Conservation (phyloP, 2,888 invertebrate species). For the Hypselothyrea guttata region DNA sequence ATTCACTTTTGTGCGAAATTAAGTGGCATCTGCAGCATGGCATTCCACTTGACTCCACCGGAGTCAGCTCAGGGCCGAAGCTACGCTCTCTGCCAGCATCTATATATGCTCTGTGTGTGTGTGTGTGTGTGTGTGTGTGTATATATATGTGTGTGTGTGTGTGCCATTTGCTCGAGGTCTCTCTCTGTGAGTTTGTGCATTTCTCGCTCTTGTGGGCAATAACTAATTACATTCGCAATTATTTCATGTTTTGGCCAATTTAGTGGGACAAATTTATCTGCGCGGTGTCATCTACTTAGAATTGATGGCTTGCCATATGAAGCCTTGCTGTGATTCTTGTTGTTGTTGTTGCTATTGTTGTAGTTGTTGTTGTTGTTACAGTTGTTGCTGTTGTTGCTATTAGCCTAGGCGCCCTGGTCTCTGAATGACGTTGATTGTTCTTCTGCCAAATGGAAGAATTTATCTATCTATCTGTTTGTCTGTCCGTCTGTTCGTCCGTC, state of each 20-base stretch:
- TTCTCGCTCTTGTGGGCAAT: slow-evolving; percentile 79
- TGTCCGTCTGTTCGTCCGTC: slow-evolving; percentile 48
- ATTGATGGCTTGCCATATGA: slow-evolving; percentile 79
- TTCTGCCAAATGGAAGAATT: slow-evolving; percentile 57
- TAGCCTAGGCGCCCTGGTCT: slow-evolving; percentile 46
- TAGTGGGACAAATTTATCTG: slow-evolving; percentile 83
- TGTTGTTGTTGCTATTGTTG: slow-evolving; percentile 8
- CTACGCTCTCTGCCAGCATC: slow-evolving; percentile 17
- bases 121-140: slow-evolving; percentile 18
- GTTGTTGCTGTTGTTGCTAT: slow-evolving; percentile 42
- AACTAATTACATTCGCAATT: slow-evolving; percentile 83
- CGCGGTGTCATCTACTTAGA: slow-evolving; percentile 83
- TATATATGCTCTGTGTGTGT: slow-evolving; percentile 12
- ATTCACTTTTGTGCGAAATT: slow-evolving; percentile 81
- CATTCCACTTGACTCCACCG: slow-evolving; percentile 74
- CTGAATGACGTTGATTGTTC: slow-evolving; percentile 75
- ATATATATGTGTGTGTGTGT: slow-evolving; percentile 24
- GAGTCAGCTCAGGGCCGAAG: slow-evolving; percentile 21
- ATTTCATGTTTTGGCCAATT: slow-evolving; percentile 83
- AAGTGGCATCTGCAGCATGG: slow-evolving; percentile 78
- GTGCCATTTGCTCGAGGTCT: slow-evolving; percentile 11
- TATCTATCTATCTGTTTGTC: slow-evolving; percentile 51
- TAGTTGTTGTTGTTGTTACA: slow-evolving; percentile 34
- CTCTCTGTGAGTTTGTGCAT: slow-evolving; percentile 31
- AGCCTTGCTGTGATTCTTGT: slow-evolving; percentile 32